Base-by-base conservation (phyloP, 2,888 invertebrate species). In the Apamea monoglypha region DNA sequence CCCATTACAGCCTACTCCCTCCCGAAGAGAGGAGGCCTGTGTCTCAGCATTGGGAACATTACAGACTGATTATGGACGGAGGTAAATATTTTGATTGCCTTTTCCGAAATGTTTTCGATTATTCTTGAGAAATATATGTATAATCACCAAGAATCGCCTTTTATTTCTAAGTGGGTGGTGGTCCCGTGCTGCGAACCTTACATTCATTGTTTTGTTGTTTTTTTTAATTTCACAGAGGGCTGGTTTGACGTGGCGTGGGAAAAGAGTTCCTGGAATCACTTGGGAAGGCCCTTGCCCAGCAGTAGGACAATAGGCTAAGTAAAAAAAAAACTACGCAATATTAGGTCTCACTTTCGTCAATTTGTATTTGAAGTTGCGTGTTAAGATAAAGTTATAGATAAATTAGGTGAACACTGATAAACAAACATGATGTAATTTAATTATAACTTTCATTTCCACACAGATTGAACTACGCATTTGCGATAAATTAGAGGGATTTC, bases 401-500 rank as follows among this genome's bases (percentile, higher is more conserved):
- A 71, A 70, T 84, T n/a, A 59, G 40, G 25, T 36, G 25, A 50
- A 59, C n/a, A 32, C 18, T 63, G 74, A 68, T 67, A 85, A 71
- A 36, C 5, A n/a, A 40, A 74, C 50, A 47, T 85, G 67, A 85
- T 85, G 71, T 36, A 81, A 83, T 85, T 68, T 44, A 21, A 40
- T 84, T 4, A n/a, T 59, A 59, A 69, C 59, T 85, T 85, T 75
- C 76, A 72, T 85, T 63, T 36, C 29, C 12, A 21, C 8, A 32
- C 8, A 16, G 29, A 74, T 29, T 56, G 7, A 3, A 16, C 18
- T n/a, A 2, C 25, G 25, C 25, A 78, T 68, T 56, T 80, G 25
- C 21, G 32, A 83, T 72, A 68, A 69, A 64, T n/a, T 18, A 47
- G 10, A 21, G 59, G 59, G 50, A 50, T 83, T 67, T 81, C 70